Evolutionary conservation across 2,888 invertebrate species (phyloP).

Genomic region (Rotaria magnacalcarata): DNA sequence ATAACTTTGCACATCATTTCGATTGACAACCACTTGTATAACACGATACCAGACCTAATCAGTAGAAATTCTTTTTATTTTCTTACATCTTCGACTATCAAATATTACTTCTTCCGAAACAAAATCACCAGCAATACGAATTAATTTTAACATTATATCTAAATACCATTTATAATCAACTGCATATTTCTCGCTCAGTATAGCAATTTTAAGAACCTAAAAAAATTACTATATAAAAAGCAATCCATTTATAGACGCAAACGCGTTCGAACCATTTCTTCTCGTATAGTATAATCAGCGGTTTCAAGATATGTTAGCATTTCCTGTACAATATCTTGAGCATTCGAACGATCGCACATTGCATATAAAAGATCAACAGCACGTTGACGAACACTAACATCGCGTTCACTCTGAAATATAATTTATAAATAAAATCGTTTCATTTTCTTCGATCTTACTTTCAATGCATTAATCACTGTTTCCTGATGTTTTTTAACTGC

Average conservation of each 20-base stretch:
- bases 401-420: slow-evolving; percentile 78
- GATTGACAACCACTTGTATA: slow-evolving; percentile 96
- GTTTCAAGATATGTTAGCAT: slow-evolving; percentile 98
- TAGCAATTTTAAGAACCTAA: slow-evolving; percentile 84
- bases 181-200: slow-evolving; percentile 96
- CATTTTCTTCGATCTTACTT: slow-evolving; percentile 64
- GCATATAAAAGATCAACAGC: slow-evolving; percentile 96
- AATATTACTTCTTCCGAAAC: slow-evolving; percentile 80
- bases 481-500: slow-evolving; percentile 99
- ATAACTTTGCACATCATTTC: slow-evolving; percentile 79
- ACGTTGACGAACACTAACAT: slow-evolving; percentile 92
- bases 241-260: background rate
- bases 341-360: slow-evolving; percentile 98
- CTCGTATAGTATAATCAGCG: slow-evolving; percentile 97
- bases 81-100: slow-evolving; percentile 54
- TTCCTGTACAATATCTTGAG: slow-evolving; percentile 97
- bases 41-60: slow-evolving; percentile 85
- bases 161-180: slow-evolving; percentile 96
- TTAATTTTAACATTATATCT: slow-evolving; percentile 94
- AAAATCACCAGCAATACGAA: slow-evolving; percentile 97
- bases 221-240: slow-evolving; percentile 51
- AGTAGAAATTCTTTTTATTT: slow-evolving; percentile 42
- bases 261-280: slow-evolving; percentile 77
- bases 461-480: slow-evolving; percentile 95
- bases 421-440: slow-evolving; percentile 15